Base-by-base conservation (phyloP, 2,797 vertebrate genomes). In the Darevskia nairensis region DNA sequence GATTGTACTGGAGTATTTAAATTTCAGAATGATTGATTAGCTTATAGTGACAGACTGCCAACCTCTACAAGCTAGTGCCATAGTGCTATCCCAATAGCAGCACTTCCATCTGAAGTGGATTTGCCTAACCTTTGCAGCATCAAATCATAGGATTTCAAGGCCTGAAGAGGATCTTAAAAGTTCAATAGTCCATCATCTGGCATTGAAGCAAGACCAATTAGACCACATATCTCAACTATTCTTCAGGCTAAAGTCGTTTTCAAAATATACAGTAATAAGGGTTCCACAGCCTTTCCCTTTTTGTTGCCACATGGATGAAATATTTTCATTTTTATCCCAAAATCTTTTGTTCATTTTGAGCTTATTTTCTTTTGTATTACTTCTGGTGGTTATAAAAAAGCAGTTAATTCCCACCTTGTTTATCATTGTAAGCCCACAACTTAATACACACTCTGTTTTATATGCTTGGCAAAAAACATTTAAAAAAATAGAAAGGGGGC, bases 21-120 rank as follows among this genome's bases (percentile, higher is more conserved):
- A 76, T 92, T 91, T 92, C 76, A 88, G 93, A 92, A 93, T 93
- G 90, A 90, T 89, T 84, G 86, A 86, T 92, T 90, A 89, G 86
- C 84, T 90, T 93, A 75, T 87, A 78, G 80, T 64, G 79, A 92
- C 88, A 80, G 29, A 83, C 82, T 90, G 90, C 88, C 87, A 91
- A 59, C 76, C 78, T 91, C 90, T 83, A 88, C 27, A 92, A 85
- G 66, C 88, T 82, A 84, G 21, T 75, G 32, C 71, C 86, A 76
- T 29, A 21, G 59, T 39, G 8, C 55, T 68, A 46, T 75, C 77
- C 74, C 59, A 80, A 68, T 44, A 46, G 46, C 35, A 41, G n/a
- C 71, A 74, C 50, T 87, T 84, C 25, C 44, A 68, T 55, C 71
- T 50, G 55, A 86, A 77, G 25, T 4, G 21, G 80, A 35, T 77